A percentile compares a stretch with the other conserved stretches of the same genome.
Conservation (phyloP, 2,888 invertebrate species). For the Falcaria lacertinaria region DNA sequence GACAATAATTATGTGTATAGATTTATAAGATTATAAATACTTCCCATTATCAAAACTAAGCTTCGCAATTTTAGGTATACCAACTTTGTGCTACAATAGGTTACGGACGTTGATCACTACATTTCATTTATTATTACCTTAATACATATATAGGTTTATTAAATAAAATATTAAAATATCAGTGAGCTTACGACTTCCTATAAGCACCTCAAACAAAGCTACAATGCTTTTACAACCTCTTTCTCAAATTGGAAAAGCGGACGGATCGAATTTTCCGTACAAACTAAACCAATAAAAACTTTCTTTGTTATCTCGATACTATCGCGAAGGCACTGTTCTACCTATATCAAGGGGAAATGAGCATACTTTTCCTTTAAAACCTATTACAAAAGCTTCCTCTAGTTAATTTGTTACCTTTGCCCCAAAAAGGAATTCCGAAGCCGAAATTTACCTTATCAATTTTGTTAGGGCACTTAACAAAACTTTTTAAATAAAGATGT, state of each 20-base stretch:
- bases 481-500: slow-evolving; percentile 39
- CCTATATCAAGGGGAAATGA: slow-evolving; percentile 40
- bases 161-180: too few species aligned
- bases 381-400: background rate
- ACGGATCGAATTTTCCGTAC: slow-evolving; percentile 47
- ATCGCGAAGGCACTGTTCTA: slow-evolving; percentile 58
- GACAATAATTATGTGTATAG: too few species aligned
- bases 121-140: too few species aligned
- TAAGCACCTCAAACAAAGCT: slow-evolving; percentile 13
- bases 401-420: background rate
- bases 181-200: too few species aligned
- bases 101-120: too few species aligned
- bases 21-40: too few species aligned
- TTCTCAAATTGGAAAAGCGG: slow-evolving; percentile 68
- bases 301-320: slow-evolving; percentile 74
- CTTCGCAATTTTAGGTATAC: too few species aligned
- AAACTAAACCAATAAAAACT: slow-evolving; percentile 74
- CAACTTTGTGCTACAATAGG: too few species aligned
- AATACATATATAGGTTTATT: too few species aligned
- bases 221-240: slow-evolving; percentile 52
- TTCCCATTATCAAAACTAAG: too few species aligned
- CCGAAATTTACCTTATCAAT: slow-evolving; percentile 25
- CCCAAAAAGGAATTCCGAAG: background rate
- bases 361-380: slow-evolving; percentile 1
- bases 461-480: slow-evolving; percentile 31